These are phyloP conservation scores for Galendromus occidentalis DNA, from an alignment of 1,140 invertebrate genomes.

Conservation along the genomic window DNA sequence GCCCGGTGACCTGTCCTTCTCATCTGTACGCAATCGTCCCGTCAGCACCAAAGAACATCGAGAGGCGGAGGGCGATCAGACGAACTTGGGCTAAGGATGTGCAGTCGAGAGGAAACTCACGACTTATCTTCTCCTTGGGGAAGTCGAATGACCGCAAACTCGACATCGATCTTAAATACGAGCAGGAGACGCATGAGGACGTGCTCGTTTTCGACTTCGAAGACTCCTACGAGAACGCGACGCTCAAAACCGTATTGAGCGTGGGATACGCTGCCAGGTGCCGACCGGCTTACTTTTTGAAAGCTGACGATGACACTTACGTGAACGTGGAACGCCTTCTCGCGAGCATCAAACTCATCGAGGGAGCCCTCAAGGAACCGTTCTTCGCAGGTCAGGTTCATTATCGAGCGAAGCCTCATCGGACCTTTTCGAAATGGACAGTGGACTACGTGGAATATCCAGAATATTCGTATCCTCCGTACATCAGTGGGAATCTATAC, in stretches of 20 bases:
- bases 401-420: background rate
- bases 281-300: background rate
- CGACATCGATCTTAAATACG: background rate
- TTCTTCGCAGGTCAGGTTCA: background rate
- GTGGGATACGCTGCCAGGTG: background rate
- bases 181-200: background rate
- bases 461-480: background rate
- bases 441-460: background rate
- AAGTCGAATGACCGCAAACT: background rate
- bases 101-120: background rate
- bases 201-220: background rate
- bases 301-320: slow-evolving; percentile 1
- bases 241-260: background rate
- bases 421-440: background rate
- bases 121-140: background rate
- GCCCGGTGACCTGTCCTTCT: background rate
- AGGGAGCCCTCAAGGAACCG: background rate
- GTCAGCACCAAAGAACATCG: background rate
- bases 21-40: background rate
- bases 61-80: background rate
- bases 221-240: background rate
- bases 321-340: background rate
- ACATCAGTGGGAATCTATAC: background rate
- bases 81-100: background rate
- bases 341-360: background rate